Percentiles rank a stretch among this genome's conserved stretches.
Evolutionary conservation across 37 sponge, comb jelly and placozoan species (phyloP).

Genomic region (Ephydatia muelleri): DNA sequence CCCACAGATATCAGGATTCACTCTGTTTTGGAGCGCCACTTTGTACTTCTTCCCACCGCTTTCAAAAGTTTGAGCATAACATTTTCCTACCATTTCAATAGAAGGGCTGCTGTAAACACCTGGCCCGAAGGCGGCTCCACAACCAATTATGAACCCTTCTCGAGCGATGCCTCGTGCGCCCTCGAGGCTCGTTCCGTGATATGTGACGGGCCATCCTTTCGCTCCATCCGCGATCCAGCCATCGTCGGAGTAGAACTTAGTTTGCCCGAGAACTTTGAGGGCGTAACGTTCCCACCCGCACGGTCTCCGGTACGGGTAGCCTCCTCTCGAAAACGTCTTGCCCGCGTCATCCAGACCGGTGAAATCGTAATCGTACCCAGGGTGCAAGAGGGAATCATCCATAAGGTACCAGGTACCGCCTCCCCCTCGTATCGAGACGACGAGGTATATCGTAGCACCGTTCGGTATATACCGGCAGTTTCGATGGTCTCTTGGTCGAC

Average conservation of each 20-base stretch:
- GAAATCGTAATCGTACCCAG: conserved; percentile 51
- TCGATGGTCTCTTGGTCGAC: conserved; percentile 26
- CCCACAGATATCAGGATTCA: conserved; percentile 24
- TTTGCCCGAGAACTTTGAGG: conserved; percentile 36
- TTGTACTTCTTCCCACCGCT: conserved; percentile 21
- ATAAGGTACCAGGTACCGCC: conserved; percentile 16
- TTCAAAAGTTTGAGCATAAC: conserved; percentile 7
- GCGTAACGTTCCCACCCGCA: conserved; percentile 50
- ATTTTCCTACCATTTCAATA: background rate
- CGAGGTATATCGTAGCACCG: conserved; percentile 13
- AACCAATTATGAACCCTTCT: conserved; percentile 10
- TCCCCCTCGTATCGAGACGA: conserved; percentile 20
- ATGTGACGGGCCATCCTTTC: conserved; percentile 53
- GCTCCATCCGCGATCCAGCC: conserved; percentile 32
- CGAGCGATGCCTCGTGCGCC: background rate
- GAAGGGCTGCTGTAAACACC: conserved; percentile 43
- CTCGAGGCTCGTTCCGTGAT: conserved; percentile 24
- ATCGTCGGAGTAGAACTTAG: conserved; percentile 20
- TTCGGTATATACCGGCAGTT: background rate
- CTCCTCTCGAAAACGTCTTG: conserved; percentile 24
- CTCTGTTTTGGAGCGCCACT: conserved; percentile 25
- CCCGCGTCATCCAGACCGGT: conserved; percentile 16
- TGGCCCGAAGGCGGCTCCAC: background rate
- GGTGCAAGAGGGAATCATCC: conserved; percentile 14
- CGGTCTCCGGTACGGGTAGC: conserved; percentile 25